phyloP scores from a whole-genome alignment of 2,113 vertebrate species.

The Hyperoodon ampullatus region DNA sequence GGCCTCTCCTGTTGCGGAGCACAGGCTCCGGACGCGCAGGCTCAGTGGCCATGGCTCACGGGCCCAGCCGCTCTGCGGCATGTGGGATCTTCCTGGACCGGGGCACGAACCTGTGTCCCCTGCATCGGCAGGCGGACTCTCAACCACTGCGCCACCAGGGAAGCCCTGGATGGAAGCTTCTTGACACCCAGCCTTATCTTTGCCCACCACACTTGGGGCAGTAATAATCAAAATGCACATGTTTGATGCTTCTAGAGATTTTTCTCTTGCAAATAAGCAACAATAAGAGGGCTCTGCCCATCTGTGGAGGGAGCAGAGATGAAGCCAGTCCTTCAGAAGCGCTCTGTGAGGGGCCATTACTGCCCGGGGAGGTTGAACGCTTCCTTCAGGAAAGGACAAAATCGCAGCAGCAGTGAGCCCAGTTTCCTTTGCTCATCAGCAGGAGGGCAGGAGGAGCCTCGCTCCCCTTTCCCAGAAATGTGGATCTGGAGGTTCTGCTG shows the following conservation, averaged over 20 bases:
- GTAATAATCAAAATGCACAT: background rate
- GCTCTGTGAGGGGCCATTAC: background rate
- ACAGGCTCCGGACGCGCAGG: too few species aligned
- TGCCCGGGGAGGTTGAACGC: background rate
- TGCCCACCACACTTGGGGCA: background rate
- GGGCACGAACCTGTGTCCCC: too few species aligned
- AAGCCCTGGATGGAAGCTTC: background rate
- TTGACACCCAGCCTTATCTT: background rate
- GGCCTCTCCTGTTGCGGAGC: too few species aligned
- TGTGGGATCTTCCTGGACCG: too few species aligned
- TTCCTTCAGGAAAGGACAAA: constrained; percentile 18
- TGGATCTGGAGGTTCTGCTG: background rate
- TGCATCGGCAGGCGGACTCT: too few species aligned
- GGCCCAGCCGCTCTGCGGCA: too few species aligned
- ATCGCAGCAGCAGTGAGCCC: background rate
- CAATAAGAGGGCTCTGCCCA: background rate
- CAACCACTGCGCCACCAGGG: too few species aligned
- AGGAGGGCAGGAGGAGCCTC: background rate
- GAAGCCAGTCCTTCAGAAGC: background rate
- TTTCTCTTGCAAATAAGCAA: constrained; percentile 15
- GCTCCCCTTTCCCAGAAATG: background rate
- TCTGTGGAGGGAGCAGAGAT: background rate
- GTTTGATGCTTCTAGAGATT: background rate
- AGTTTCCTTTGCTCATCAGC: background rate
- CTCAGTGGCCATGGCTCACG: too few species aligned